These are phyloP conservation scores for Ophioderma brevispina DNA, from an alignment of 35 echinoderm and acorn worm genomes.

Conservation along the genomic window DNA sequence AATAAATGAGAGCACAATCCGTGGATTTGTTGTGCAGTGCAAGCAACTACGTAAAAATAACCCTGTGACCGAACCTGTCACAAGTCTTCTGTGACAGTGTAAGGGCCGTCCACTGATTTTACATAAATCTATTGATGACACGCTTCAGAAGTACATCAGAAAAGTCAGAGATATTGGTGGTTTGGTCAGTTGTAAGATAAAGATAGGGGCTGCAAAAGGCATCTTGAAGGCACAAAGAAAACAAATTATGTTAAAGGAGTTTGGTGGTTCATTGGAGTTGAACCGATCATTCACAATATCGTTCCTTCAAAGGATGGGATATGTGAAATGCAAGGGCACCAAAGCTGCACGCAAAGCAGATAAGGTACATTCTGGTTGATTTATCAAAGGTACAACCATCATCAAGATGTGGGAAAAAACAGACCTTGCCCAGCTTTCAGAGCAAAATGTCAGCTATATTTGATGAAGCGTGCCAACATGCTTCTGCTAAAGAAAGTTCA, in stretches of 20 bases:
- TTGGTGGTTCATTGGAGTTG: not conserved
- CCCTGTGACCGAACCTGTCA: not conserved
- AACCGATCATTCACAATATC: not conserved
- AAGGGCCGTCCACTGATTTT: not conserved
- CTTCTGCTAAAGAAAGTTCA: no score
- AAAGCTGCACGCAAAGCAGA: conserved; percentile 9
- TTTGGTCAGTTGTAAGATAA: not conserved
- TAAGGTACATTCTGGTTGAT: no score
- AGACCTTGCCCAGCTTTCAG: no score
- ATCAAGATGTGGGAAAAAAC: no score
- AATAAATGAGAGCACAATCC: not conserved
- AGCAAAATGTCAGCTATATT: no score
- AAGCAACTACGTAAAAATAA: not conserved
- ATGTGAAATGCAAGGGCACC: not conserved
- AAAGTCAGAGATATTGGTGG: not conserved
- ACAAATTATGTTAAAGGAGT: not conserved
- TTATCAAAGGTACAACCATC: no score
- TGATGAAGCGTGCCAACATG: no score
- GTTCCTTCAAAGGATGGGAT: not conserved
- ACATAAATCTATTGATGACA: not conserved
- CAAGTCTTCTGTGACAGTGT: not conserved
- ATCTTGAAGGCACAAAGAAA: not conserved
- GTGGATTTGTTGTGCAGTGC: not conserved
- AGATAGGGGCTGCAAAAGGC: not conserved
- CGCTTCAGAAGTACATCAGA: not conserved